phyloP scores from a whole-genome alignment of 2,113 vertebrate species.

The Perccottus glenii region DNA sequence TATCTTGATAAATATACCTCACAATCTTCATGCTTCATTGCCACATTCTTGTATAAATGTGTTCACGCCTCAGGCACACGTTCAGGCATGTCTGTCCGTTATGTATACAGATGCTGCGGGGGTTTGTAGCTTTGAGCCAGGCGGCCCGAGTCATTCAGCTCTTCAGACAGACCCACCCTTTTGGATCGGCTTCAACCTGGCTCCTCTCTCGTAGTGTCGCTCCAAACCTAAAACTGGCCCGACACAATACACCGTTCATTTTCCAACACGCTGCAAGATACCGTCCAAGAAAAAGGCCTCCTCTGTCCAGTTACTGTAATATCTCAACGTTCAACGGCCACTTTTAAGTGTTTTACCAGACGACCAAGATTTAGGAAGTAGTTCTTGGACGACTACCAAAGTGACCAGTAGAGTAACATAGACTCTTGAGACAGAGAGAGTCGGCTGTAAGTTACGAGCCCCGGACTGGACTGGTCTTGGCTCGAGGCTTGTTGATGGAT shows the following conservation, averaged over 20 bases:
- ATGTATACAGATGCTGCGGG: conserved; percentile 4
- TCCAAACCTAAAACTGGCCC: conserved; percentile 62
- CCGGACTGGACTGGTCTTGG: neutral
- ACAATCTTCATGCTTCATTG: too few species aligned
- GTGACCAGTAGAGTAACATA: neutral
- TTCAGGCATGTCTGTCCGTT: conserved; percentile 5
- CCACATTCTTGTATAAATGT: neutral
- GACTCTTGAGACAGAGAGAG: conserved; percentile 2
- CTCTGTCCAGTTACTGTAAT: conserved; percentile 37
- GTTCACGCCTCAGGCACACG: neutral
- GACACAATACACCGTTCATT: conserved; percentile 42
- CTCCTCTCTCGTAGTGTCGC: conserved; percentile 37
- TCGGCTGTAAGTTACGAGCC: neutral
- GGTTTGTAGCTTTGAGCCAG: conserved; percentile 43
- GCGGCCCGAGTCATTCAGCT: conserved; percentile 57
- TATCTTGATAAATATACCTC: conserved; percentile 1
- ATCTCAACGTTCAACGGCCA: conserved; percentile 33
- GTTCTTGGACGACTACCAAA: neutral
- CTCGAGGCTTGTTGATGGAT: neutral
- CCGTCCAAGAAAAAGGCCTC: conserved; percentile 43
- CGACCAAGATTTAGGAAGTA: neutral
- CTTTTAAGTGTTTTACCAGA: neutral
- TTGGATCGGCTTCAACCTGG: conserved; percentile 66
- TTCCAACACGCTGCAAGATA: conserved; percentile 51
- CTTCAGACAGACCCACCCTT: conserved; percentile 68